phyloP scores from a whole-genome alignment of 2,888 invertebrate genomes.

The Dichetophora obliterata region DNA sequence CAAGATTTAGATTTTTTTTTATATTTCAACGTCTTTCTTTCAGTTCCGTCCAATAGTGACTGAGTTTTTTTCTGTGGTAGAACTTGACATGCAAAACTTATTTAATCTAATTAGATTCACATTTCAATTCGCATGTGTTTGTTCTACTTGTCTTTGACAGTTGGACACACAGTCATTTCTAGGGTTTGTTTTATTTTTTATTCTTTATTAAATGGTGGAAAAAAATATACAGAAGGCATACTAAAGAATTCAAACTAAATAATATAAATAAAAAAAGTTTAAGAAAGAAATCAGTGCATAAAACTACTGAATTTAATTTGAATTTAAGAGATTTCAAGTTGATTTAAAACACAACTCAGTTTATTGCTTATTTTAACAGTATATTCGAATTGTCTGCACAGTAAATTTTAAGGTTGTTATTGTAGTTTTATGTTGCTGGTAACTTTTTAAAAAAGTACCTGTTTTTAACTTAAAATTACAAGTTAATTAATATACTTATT shows the following conservation, averaged over 20 bases:
- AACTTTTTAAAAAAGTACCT: too few relatives aligned
- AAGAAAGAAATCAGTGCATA: not conserved
- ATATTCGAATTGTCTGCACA: not conserved
- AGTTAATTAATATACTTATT: too few relatives aligned
- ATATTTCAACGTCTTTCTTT: conserved; percentile 15
- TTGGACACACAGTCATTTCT: not conserved
- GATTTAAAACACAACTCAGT: too few relatives aligned
- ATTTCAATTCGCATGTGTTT: conserved; percentile 25
- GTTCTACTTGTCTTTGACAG: conserved; percentile 2
- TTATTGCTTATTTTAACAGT: not conserved
- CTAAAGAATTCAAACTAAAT: too few relatives aligned
- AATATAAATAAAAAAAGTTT: not conserved
- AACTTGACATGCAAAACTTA: conserved; percentile 50
- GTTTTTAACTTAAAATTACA: too few relatives aligned
- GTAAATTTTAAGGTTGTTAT: too few relatives aligned
- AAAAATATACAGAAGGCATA: too few relatives aligned
- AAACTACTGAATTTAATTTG: not conserved
- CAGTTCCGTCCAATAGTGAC: conserved; percentile 30
- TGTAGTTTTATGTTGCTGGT: too few relatives aligned
- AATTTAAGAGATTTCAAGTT: not conserved
- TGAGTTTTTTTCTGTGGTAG: conserved; percentile 36
- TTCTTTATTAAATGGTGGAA: not conserved
- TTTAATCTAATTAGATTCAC: conserved; percentile 52
- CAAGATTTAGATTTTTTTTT: not conserved
- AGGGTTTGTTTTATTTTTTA: not conserved